phyloP scores from a whole-genome alignment of 2,888 invertebrate species.

The Polymixis flavicincta region DNA sequence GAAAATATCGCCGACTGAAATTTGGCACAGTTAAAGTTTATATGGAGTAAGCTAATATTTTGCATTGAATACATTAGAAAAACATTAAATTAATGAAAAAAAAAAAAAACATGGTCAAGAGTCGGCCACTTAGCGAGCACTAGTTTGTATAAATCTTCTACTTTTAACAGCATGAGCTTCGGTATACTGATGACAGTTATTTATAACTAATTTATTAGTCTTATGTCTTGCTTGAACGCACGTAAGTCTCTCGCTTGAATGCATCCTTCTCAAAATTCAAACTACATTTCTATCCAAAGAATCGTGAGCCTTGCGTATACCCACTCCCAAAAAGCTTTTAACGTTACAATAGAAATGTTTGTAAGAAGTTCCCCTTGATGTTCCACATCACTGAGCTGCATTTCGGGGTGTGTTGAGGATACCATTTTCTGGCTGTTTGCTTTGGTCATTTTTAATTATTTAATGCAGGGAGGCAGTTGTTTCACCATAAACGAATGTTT shows the following conservation, averaged over 20 bases:
- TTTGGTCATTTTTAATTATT: conserved; percentile 43
- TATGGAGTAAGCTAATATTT: no score
- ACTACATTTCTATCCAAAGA: neutral
- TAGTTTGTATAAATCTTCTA: neutral
- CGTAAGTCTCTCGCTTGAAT: neutral
- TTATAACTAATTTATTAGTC: no score
- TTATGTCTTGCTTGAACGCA: no score
- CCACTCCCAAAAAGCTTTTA: conserved; percentile 33
- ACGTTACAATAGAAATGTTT: conserved; percentile 40
- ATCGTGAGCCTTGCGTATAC: neutral
- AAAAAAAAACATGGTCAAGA: no score
- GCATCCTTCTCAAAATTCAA: conserved; percentile 6
- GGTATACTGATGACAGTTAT: no score
- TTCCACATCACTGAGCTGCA: conserved; percentile 44
- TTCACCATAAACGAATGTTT: conserved; percentile 1
- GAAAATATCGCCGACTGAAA: no score
- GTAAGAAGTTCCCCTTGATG: conserved; percentile 41
- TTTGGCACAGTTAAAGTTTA: no score
- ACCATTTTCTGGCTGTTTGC: conserved; percentile 40
- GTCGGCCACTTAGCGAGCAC: no score
- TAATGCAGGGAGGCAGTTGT: conserved; percentile 30
- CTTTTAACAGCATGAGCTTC: neutral
- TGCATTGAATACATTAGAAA: no score
- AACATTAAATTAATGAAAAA: no score
- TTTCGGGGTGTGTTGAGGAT: conserved; percentile 42